Base-by-base conservation (phyloP, 2,888 invertebrate species). In the Osedax fenrisi region DNA sequence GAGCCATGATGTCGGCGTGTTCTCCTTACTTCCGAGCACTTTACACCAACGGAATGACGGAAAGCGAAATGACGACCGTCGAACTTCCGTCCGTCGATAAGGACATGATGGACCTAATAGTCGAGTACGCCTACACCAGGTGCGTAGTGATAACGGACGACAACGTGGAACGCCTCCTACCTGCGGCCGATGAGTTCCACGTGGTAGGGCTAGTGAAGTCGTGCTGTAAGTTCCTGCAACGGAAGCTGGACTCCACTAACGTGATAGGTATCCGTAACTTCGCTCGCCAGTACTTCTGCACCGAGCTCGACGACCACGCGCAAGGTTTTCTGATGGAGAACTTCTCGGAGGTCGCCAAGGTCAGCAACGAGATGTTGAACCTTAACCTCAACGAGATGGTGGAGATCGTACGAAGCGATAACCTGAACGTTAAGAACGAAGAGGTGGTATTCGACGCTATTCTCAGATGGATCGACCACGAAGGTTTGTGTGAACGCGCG, bases 1-100 rank as follows among this genome's bases (percentile, higher is more conserved):
- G 84, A n/a, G 82, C 82, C 75, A 82, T 84, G 75, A 78, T 84
- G 80, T 82, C 83, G 0, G 90, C 92, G 75, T 92, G 92, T 86
- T 94, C 94, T 82, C 89, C 90, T 61, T 94, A 93, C 86, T 94
- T 94, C 86, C 90, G 92, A 84, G 90, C 91, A 66, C 85, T 92
- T 27, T 92, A 92, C 84, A 92, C 92, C 72, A 92, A 91, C 77
- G 89, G 89, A 17, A 85, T 92, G 78, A 73, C 77, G 67, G 78
- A 79, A 56, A 79, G 78, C 0, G 76, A 79, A 61, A 75, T 88
- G 27, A 75, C 73, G 23, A 79, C 78, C 66, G 75, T 79, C 10
- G 76, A 67, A 27, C 78, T 79, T 64, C 79, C 90, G 2, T 91
- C 90, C 71, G 89, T 94, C 27, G 88, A 89, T 73, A 88, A 90